Percentiles rank a stretch among this genome's conserved stretches.
These are phyloP conservation scores for Drosophila antonietae DNA, from an alignment of 2,888 invertebrate genomes.

Conservation along the genomic window DNA sequence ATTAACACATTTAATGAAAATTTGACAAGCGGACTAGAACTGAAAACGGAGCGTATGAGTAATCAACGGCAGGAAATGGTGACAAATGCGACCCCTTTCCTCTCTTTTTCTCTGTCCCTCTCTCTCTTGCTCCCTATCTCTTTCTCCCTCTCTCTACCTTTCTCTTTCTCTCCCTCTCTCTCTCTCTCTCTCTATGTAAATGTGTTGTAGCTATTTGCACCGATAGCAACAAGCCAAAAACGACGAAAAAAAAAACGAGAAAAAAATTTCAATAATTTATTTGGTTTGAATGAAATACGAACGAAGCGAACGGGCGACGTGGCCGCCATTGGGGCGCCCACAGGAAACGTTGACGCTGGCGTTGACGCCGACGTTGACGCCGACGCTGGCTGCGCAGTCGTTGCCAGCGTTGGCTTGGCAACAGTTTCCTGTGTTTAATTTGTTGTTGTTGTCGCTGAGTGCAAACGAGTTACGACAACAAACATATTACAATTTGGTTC, in stretches of 20 bases:
- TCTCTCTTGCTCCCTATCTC: not conserved
- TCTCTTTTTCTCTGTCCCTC: not conserved
- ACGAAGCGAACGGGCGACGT: constrained; percentile 63
- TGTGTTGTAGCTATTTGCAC: constrained; percentile 78
- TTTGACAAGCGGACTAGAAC: constrained; percentile 55
- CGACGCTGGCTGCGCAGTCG: constrained; percentile 51
- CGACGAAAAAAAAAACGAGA: constrained; percentile 27
- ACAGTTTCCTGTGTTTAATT: constrained; percentile 77
- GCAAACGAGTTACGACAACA: constrained; percentile 79
- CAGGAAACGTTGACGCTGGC: constrained; percentile 76
- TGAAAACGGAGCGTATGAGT: constrained; percentile 79
- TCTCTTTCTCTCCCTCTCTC: constrained; percentile 22
- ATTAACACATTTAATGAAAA: constrained; percentile 78
- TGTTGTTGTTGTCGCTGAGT: constrained; percentile 58
- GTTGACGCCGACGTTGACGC: constrained; percentile 58
- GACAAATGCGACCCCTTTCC: constrained; percentile 69
- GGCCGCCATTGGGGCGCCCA: constrained; percentile 80
- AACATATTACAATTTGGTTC: constrained; percentile 79
- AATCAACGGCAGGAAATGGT: constrained; percentile 82
- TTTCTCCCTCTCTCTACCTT: constrained; percentile 7
- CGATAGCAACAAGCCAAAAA: constrained; percentile 78
- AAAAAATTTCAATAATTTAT: constrained; percentile 76
- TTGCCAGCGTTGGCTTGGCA: constrained; percentile 65
- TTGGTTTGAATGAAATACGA: constrained; percentile 79
- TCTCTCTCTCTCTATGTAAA: constrained; percentile 58